Percentiles rank a stretch among this genome's conserved stretches.
phyloP scores from a whole-genome alignment of 2,113 vertebrate species.

The Vicugna pacos region DNA sequence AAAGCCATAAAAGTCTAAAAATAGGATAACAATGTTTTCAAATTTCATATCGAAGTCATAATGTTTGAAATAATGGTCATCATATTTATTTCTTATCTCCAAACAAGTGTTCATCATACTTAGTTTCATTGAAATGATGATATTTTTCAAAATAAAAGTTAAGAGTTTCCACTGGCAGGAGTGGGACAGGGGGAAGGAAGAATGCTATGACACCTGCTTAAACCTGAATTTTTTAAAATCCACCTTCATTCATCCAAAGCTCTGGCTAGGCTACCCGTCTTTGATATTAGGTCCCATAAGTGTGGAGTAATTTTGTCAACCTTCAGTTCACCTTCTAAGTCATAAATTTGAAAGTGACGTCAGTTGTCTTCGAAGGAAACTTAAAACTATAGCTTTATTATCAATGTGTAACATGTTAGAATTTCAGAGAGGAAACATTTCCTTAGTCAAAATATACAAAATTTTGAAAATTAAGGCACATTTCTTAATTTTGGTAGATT shows the following conservation, averaged over 20 bases:
- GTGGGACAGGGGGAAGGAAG: not conserved
- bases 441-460: not conserved
- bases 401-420: not conserved
- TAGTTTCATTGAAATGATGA: not conserved
- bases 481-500: not conserved
- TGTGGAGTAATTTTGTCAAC: not conserved
- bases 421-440: not conserved
- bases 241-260: not conserved
- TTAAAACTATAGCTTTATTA: not conserved
- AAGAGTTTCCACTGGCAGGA: not conserved
- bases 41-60: slow-evolving; percentile 30
- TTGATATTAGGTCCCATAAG: not conserved
- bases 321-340: not conserved
- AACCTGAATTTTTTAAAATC: not conserved
- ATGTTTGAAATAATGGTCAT: slow-evolving; percentile 43
- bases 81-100: not conserved
- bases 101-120: not conserved
- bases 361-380: not conserved
- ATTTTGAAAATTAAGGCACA: not conserved
- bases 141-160: slow-evolving; percentile 2
- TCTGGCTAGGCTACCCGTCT: not conserved
- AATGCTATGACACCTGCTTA: not conserved
- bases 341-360: not conserved
- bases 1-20: slow-evolving; percentile 6
- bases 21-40: not conserved